Evolutionary conservation across 2,113 vertebrate species (phyloP).

Genomic region (Ictalurus punctatus): DNA sequence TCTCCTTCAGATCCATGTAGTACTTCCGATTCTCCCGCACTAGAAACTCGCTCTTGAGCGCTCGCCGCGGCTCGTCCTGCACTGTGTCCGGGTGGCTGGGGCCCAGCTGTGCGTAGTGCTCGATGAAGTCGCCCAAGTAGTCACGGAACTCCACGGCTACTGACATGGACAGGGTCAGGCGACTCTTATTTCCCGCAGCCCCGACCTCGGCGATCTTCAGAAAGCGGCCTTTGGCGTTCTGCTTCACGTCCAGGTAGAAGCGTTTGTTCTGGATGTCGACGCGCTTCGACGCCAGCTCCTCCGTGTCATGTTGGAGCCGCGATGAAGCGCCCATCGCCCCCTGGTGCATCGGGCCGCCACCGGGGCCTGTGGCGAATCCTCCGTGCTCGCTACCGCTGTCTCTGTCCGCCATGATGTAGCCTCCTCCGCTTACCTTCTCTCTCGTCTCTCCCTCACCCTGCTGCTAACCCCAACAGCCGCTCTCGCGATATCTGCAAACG

Average conservation of each 20-base stretch:
- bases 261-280: slow-evolving; percentile 97
- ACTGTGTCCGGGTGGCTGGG: slow-evolving; percentile 91
- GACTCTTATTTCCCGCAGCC: slow-evolving; percentile 91
- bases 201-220: slow-evolving; percentile 95
- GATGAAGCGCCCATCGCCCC: slow-evolving; percentile 81
- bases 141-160: slow-evolving; percentile 98
- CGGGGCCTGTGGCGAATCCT: slow-evolving; percentile 83
- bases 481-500: slow-evolving; percentile 84
- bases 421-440: slow-evolving; percentile 86
- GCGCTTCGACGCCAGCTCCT: slow-evolving; percentile 93
- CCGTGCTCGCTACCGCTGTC: slow-evolving; percentile 94
- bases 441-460: slow-evolving; percentile 81
- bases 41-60: slow-evolving; percentile 97
- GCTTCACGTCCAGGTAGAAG: slow-evolving; percentile 96
- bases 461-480: slow-evolving; percentile 74
- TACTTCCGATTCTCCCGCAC: slow-evolving; percentile 99
- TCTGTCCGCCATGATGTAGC: slow-evolving; percentile 95
- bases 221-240: slow-evolving; percentile 96
- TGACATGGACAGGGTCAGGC: slow-evolving; percentile 93
- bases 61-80: slow-evolving; percentile 93
- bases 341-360: slow-evolving; percentile 77
- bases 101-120: slow-evolving; percentile 97
- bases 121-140: slow-evolving; percentile 98
- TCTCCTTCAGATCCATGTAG: slow-evolving; percentile 99
- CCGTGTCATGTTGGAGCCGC: slow-evolving; percentile 91